A percentile compares a stretch with the other conserved stretches of the same genome.
These are phyloP conservation scores for Helogale parvula DNA, from an alignment of 2,113 vertebrate species.

Conservation along the genomic window DNA sequence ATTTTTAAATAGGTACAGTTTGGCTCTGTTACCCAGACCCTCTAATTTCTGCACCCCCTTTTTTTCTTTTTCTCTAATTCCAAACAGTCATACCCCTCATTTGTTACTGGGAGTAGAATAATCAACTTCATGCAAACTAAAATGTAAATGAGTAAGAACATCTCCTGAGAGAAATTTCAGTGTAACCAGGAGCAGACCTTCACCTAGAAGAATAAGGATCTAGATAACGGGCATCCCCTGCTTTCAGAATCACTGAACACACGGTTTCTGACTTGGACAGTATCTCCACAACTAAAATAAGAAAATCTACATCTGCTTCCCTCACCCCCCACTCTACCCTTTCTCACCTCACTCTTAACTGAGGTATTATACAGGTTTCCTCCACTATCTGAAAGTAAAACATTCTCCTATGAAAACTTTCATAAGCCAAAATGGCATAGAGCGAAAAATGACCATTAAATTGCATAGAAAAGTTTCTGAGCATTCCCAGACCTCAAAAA, in stretches of 20 bases:
- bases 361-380: background rate
- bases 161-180: background rate
- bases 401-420: background rate
- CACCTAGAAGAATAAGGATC: background rate
- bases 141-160: background rate
- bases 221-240: background rate
- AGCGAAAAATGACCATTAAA: background rate
- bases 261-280: no score
- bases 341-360: no score
- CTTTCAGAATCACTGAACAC: no score
- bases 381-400: background rate
- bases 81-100: background rate
- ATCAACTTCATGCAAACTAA: background rate
- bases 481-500: background rate
- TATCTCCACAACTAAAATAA: no score
- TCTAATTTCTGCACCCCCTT: background rate
- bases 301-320: no score
- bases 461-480: background rate
- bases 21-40: background rate
- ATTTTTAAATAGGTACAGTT: slow-evolving; percentile 36
- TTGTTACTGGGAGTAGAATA: background rate
- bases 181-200: background rate
- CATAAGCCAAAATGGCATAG: background rate
- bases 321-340: accelerated
- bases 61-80: background rate